These are phyloP conservation scores for Drosophila pseudotakahashii DNA, from an alignment of 2,888 invertebrate species.

Conservation along the genomic window DNA sequence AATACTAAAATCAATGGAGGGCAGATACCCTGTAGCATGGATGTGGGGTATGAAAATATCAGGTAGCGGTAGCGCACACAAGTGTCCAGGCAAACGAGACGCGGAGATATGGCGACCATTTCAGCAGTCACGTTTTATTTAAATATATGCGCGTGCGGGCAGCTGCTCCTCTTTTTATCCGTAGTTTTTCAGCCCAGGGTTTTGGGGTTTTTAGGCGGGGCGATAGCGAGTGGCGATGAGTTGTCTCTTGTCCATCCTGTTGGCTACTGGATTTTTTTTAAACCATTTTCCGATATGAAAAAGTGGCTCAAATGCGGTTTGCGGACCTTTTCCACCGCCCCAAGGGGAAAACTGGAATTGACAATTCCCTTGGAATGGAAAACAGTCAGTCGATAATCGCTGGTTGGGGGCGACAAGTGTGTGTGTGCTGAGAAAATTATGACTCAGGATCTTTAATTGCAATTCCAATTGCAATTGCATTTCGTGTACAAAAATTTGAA, in stretches of 20 bases:
- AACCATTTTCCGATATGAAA: constrained; percentile 32
- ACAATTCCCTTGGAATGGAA: constrained; percentile 13
- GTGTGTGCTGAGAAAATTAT: constrained; percentile 62
- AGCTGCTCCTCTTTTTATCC: constrained; percentile 54
- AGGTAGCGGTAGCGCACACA: constrained; percentile 78
- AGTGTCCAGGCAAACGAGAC: constrained; percentile 76
- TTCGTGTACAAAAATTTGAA: constrained; percentile 55
- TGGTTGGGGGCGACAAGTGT: constrained; percentile 63
- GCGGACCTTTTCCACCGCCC: neutral
- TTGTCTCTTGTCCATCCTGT: constrained; percentile 45
- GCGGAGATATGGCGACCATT: constrained; percentile 78
- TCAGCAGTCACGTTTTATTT: constrained; percentile 78
- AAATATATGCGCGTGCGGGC: constrained; percentile 81
- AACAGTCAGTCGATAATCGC: neutral
- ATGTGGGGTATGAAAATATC: constrained; percentile 46
- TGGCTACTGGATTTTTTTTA: constrained; percentile 62
- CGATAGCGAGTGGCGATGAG: constrained; percentile 51
- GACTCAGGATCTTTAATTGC: constrained; percentile 63
- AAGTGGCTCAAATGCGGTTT: constrained; percentile 41
- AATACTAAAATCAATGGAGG: neutral
- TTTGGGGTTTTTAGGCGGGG: constrained; percentile 3
- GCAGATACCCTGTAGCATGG: constrained; percentile 10
- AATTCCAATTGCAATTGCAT: constrained; percentile 32
- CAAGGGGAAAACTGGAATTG: neutral
- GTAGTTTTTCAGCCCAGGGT: neutral